Evolutionary conservation across 2,888 invertebrate genomes (phyloP).

Genomic region (Patella depressa): DNA sequence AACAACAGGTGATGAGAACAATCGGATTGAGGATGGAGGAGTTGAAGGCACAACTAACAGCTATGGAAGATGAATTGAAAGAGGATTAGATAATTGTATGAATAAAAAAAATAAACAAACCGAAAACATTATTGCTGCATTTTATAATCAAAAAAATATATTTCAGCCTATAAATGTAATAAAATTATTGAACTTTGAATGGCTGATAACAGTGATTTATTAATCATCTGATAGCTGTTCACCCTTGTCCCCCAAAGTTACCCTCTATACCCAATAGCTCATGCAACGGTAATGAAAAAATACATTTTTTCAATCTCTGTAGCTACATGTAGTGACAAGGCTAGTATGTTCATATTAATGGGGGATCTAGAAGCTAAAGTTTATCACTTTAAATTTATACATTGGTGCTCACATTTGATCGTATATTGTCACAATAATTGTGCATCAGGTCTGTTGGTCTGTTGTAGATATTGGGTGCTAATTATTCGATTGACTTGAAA

Average conservation of each 20-base stretch:
- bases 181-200: neutral
- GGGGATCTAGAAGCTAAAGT: too few relatives aligned
- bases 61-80: slow-evolving; percentile 72
- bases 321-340: too few relatives aligned
- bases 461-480: too few relatives aligned
- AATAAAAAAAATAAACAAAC: neutral
- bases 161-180: neutral
- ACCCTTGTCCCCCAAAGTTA: neutral
- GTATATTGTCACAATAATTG: too few relatives aligned
- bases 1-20: slow-evolving; percentile 50
- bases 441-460: too few relatives aligned
- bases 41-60: slow-evolving; percentile 55
- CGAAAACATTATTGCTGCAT: neutral
- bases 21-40: slow-evolving; percentile 63
- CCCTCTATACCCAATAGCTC: neutral
- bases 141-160: neutral
- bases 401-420: too few relatives aligned
- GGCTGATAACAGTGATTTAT: neutral
- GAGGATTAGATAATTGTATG: slow-evolving; percentile 45
- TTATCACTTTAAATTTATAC: too few relatives aligned
- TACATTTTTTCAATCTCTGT: too few relatives aligned
- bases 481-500: too few relatives aligned
- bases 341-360: too few relatives aligned
- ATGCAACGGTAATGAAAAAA: too few relatives aligned
- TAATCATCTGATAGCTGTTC: neutral